Base-by-base conservation (phyloP, 2,113 vertebrate species). In the Nothobranchius furzeri region DNA sequence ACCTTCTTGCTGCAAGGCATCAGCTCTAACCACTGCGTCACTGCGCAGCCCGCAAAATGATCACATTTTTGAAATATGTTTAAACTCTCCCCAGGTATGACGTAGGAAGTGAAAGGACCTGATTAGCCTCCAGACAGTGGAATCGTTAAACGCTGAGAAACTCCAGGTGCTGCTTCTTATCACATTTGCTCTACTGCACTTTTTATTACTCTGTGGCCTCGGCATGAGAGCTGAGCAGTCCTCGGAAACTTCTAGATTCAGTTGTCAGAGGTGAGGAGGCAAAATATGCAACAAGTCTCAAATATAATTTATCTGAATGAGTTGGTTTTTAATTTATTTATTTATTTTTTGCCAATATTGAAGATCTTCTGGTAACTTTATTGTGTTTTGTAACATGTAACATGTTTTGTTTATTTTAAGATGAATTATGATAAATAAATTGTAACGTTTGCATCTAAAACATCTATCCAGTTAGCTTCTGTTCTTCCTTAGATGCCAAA, bases 141-240 rank as follows among this genome's bases (percentile, higher is more conserved):
- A 53, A 1, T 56, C 12, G 51, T 53, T 4, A 50, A 20, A 25
- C 7, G 46, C 64, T 52, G 82, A 83, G 83, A 74, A 75, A 53
- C 48, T 63, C 2, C 46, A 59, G 59, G 47, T 70, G 37, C 65
- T 45, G 40, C 42, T 30, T 10, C 72, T 68, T 77, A 81, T 84
- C 75, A 64, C 55, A 42, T 79, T 67, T 70, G 64, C 49, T 37
- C 67, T 55, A 63, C 59, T 70, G 82, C 45, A 52, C 43, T 25
- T 60, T 85, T 83, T 75, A 79, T 48, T 76, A 61, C 30, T n/a
- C 15, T n/a, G 40, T 10, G 46, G 24, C 56, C 49, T 76, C 69
- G 58, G 60, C 17, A 24, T 20, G 17, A 52, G 5, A 47, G 54
- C 62, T 62, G 51, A 82, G 45, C 1, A 42, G 15, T 63, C 48